Base-by-base conservation (phyloP, 92 coral and sea anemone genomes). In the Actinostola sp. region DNA sequence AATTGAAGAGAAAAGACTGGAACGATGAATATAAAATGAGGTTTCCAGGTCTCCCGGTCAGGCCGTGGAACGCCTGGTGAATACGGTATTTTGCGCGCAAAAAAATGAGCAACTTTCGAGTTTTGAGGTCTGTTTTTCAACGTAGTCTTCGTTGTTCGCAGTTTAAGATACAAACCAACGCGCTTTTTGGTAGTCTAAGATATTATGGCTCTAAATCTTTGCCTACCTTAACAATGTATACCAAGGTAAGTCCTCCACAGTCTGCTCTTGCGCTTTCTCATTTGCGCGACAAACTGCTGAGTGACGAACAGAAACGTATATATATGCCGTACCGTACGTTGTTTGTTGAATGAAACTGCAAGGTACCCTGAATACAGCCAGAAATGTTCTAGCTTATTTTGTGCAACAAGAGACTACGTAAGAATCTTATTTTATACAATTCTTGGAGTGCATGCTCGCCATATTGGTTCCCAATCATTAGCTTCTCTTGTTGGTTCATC, bases 221-320 rank as follows among this genome's bases (percentile, higher is more conserved):
- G 50, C 74, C 74, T 1, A 48, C 43, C 19, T 34, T 68, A 27
- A 68, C 74, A 25, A 68, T 68, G 74, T 68, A 19, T 45, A 68
- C 74, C 10, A 68, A 68, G 74, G 74, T 68, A 68, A 17, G 72
- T n/a, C n/a, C n/a, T n/a, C n/a, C n/a, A n/a, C n/a, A n/a, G n/a
- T n/a, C n/a, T n/a, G n/a, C n/a, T n/a, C n/a, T n/a, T n/a, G n/a
- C n/a, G n/a, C n/a, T n/a, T n/a, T n/a, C n/a, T n/a, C n/a, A n/a
- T n/a, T n/a, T n/a, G n/a, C n/a, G n/a, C 46, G 8, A 41, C 8
- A 7, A 41, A 7, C 46, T 41, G 15, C 0, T 7, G 8, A n/a
- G n/a, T n/a, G n/a, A n/a, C n/a, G n/a, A n/a, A n/a, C n/a, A n/a
- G n/a, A n/a, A n/a, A n/a, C n/a, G n/a, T n/a, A n/a, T n/a, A n/a